These are phyloP conservation scores for Ellobius talpinus DNA, from an alignment of 2,113 vertebrate genomes.

Conservation along the genomic window DNA sequence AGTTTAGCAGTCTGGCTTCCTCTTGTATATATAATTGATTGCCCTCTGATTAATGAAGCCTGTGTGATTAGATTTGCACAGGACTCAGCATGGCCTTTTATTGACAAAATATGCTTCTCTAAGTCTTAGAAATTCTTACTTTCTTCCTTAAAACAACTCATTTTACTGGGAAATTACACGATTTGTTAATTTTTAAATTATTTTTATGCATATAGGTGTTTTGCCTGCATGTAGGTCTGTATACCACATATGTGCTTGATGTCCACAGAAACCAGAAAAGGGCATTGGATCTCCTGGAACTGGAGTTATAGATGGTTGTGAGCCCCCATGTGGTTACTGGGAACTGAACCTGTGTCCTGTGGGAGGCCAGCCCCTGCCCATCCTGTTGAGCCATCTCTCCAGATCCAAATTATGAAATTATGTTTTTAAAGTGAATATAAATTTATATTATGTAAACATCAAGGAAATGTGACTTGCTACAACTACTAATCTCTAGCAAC, in stretches of 20 bases:
- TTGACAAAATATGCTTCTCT: neutral
- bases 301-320: neutral
- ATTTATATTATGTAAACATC: slow-evolving; percentile 45
- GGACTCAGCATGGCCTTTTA: slow-evolving; percentile 32
- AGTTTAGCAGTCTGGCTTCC: slow-evolving; percentile 31
- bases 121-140: slow-evolving; percentile 60
- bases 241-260: neutral
- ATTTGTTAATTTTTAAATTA: slow-evolving; percentile 22
- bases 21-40: neutral
- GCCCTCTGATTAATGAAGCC: slow-evolving; percentile 57
- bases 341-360: neutral
- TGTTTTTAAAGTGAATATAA: neutral
- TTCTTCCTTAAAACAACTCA: slow-evolving; percentile 60
- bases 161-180: slow-evolving; percentile 52
- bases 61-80: slow-evolving; percentile 34
- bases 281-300: neutral
- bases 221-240: neutral
- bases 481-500: neutral
- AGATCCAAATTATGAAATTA: neutral
- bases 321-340: neutral
- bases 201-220: neutral
- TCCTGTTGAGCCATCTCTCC: neutral
- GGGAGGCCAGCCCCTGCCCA: neutral
- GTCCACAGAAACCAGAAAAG: neutral
- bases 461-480: neutral